A percentile compares a stretch with the other conserved stretches of the same genome.
phyloP scores from a whole-genome alignment of 2,888 invertebrate genomes.

The Mythimna loreyi region DNA sequence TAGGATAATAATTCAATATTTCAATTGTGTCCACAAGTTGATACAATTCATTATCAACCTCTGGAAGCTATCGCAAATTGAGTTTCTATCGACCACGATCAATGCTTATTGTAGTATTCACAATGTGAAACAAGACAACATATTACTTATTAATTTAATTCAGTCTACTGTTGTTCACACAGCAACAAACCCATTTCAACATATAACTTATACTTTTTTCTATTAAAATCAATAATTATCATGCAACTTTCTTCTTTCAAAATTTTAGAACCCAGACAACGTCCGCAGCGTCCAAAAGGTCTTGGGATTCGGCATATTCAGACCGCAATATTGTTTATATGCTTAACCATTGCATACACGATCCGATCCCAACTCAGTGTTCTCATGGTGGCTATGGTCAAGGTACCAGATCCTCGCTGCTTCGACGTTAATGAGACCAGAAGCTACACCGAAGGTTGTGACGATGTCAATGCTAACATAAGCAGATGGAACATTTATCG shows the following conservation, averaged over 20 bases:
- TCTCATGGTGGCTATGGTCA: conserved; percentile 82
- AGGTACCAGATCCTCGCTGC: conserved; percentile 31
- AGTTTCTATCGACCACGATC: neutral
- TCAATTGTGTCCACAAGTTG: neutral
- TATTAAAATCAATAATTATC: neutral
- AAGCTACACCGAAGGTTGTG: conserved; percentile 27
- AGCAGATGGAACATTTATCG: conserved; percentile 69
- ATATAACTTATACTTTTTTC: neutral
- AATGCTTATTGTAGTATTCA: conserved; percentile 20
- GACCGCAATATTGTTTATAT: conserved; percentile 73
- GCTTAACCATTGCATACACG: conserved; percentile 71
- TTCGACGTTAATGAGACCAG: conserved; percentile 19
- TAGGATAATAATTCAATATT: neutral
- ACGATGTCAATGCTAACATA: conserved; percentile 22
- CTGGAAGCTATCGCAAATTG: neutral
- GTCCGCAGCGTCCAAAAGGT: conserved; percentile 65
- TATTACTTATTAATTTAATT: neutral
- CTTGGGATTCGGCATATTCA: conserved; percentile 79
- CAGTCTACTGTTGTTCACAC: neutral
- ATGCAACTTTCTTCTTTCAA: conserved; percentile 34
- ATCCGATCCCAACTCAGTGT: conserved; percentile 77
- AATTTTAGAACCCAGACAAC: conserved; percentile 37
- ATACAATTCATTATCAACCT: conserved; percentile 22
- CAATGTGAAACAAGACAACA: neutral
- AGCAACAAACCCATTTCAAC: neutral